Evolutionary conservation across 2,113 vertebrate genomes (phyloP), one percentile per base, ranked within the genome.

Genomic region (Redunca redunca): DNA sequence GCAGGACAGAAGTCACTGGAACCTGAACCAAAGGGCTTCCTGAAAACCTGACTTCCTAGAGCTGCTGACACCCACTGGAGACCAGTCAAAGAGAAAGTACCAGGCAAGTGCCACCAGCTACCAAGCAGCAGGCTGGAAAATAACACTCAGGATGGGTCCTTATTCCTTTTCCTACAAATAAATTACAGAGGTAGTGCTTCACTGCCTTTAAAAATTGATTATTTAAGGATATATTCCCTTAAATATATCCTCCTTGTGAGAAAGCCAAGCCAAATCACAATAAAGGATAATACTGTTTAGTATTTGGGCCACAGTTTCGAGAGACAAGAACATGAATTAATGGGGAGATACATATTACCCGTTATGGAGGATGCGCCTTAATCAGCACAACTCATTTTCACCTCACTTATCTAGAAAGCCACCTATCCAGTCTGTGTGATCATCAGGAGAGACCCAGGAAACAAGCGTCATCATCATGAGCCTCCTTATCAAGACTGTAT

Each of bases 191-290:
- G 26, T 25, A 28, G 53, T 83, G 23, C 13, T 67, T 94, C 26
- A 46, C 8, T 43, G 25, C 62, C 64, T 95, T 74, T 2, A 81
- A 88, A 94, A 46, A 71, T 6, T 4, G 23, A 92, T 71, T 80
- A 80, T 33, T 67, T 81, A 77, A 62, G 60, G 53, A 40, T 74
- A 14, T 55, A 90, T 64, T 64, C 95, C 55, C 86, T 87, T 74
- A 90, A 40, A 74, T 74, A 74, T 12, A 74, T 74, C 67, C 67
- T 74, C 67, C 36, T 40, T 40, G 36, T 74, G 36, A 71, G 67
- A 74, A 74, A 74, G 67, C 67, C 67, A 74, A 40, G 67, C 67
- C 67, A 74, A 95, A 81, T 86, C 36, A 14, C 15, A 90, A 64
- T 26, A 95, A n/a, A 89, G 52, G 13, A 36, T 48, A 43, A 13